phyloP scores from a whole-genome alignment of 2,888 invertebrate species.

The Catocala nupta region DNA sequence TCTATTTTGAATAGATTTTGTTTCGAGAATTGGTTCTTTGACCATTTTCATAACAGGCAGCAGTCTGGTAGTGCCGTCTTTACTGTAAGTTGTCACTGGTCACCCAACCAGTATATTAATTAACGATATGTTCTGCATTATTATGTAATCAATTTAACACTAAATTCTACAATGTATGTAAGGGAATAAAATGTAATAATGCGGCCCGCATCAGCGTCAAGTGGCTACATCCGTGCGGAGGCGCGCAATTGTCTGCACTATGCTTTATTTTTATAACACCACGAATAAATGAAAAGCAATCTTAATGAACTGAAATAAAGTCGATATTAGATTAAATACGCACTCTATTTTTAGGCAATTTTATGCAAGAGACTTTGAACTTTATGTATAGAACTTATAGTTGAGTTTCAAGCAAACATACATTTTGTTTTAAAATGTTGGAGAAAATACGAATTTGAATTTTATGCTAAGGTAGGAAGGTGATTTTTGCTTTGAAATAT shows the following conservation, averaged over 20 bases:
- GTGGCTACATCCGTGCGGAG: slow-evolving; percentile 70
- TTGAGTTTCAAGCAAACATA: slow-evolving; percentile 23
- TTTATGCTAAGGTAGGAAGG: neutral
- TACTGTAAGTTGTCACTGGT: no score
- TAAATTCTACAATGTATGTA: slow-evolving; percentile 42
- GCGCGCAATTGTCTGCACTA: slow-evolving; percentile 71
- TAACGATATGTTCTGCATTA: slow-evolving; percentile 2
- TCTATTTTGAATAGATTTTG: no score
- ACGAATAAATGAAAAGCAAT: slow-evolving; percentile 24
- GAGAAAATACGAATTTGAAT: neutral
- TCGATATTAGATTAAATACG: slow-evolving; percentile 8
- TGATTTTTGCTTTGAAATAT: neutral
- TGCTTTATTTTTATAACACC: slow-evolving; percentile 62
- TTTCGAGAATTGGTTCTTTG: no score
- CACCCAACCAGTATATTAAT: neutral
- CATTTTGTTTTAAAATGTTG: slow-evolving; percentile 1
- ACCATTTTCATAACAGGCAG: no score
- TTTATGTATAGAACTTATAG: slow-evolving; percentile 19
- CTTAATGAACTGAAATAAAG: slow-evolving; percentile 17
- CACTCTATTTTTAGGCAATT: slow-evolving; percentile 5
- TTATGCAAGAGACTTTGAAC: slow-evolving; percentile 28
- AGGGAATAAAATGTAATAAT: slow-evolving; percentile 60
- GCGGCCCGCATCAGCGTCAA: slow-evolving; percentile 73
- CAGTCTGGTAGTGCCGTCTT: no score
- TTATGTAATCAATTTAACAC: slow-evolving; percentile 16